Evolutionary conservation across 1,140 invertebrate genomes (phyloP), one percentile per base, ranked within the genome.

Genomic region (Drosophila tani): DNA sequence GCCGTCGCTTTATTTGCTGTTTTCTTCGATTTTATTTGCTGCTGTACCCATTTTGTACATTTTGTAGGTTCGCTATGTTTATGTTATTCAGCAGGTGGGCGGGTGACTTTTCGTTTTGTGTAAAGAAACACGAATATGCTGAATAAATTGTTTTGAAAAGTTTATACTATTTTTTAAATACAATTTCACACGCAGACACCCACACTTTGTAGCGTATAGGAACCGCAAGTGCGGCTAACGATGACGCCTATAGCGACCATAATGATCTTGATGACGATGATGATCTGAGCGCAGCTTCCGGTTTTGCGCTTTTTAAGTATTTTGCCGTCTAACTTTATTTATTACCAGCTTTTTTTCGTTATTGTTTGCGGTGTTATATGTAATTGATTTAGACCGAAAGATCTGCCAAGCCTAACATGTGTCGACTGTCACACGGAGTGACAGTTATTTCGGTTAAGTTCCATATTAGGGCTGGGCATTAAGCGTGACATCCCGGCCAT

Each of bases 321-420:
- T 63, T 69, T 49, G 69, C 53, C 19, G 38, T 49, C 60, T 70
- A 55, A 60, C 70, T 78, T 60, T 69, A 57, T 80, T 64, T 51
- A 67, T 78, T 68, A 73, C 45, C 74, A 53, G 41, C 55, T 41
- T 67, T 41, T 63, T 55, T 57, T 59, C 47, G 40, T 65, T 65
- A 46, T 53, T 73, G 53, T 60, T 68, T 86, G 82, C 67, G 79
- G 79, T 74, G 38, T 60, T 60, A 56, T 56, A n/a, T 56, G 55
- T 83, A 86, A 86, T 87, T 86, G 83, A 77, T 87, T 86, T 87
- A 50, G 79, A 79, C 69, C 79, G 55, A 82, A 79, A 86, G 79
- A 85, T 75, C 78, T 66, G 53, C 69, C 56, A 74, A 73, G 53
- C 81, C 75, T 73, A 73, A 65, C 68, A 82, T 77, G 77, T 82